phyloP scores from a whole-genome alignment of 2,113 vertebrate species.

The Chroicocephalus ridibundus region DNA sequence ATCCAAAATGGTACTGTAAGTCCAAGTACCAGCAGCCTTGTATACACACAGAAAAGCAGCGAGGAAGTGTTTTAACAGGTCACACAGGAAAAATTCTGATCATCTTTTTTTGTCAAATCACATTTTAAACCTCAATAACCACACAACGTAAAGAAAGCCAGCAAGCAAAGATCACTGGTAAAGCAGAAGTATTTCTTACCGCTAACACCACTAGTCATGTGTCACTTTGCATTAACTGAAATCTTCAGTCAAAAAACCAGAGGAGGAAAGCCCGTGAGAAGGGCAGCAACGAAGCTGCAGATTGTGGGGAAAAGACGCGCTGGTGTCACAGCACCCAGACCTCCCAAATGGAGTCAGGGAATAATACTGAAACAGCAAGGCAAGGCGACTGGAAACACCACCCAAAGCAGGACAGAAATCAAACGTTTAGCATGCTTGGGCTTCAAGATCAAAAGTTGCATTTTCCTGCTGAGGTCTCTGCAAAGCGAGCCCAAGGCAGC shows the following conservation, averaged over 20 bases:
- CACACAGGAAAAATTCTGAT: background rate
- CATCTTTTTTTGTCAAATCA: background rate
- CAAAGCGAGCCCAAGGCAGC: background rate
- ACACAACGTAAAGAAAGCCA: background rate
- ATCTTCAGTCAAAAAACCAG: background rate
- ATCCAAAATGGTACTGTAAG: background rate
- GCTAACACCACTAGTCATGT: background rate
- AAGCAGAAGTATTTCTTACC: background rate
- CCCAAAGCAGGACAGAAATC: background rate
- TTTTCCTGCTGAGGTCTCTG: background rate
- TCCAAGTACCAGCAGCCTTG: background rate
- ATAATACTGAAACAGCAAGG: background rate
- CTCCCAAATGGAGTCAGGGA: background rate
- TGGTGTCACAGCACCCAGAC: accelerated
- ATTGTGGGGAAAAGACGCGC: background rate
- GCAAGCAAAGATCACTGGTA: background rate
- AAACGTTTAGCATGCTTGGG: background rate
- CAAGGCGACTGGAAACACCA: background rate
- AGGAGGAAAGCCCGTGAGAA: background rate
- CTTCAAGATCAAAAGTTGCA: background rate
- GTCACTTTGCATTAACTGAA: background rate
- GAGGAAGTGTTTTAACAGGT: background rate
- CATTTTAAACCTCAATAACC: background rate
- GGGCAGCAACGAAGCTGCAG: background rate
- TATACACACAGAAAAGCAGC: background rate